phyloP scores from a whole-genome alignment of 2,113 vertebrate genomes.

The Coregonus clupeaformis region DNA sequence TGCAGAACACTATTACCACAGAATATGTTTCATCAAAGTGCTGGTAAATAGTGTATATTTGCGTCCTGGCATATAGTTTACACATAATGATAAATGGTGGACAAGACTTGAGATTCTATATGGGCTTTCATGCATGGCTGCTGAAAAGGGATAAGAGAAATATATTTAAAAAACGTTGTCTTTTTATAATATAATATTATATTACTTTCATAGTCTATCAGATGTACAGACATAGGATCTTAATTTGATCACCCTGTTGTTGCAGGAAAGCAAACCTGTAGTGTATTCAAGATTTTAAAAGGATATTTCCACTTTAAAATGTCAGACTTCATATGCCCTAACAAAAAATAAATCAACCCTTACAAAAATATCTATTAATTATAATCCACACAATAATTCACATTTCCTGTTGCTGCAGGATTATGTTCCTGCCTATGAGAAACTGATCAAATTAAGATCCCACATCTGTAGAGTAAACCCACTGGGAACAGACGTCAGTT shows the following conservation, averaged over 20 bases:
- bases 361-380: too few species aligned
- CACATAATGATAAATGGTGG: conserved; percentile 68
- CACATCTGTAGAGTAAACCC: too few species aligned
- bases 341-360: too few species aligned
- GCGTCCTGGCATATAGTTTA: conserved; percentile 61
- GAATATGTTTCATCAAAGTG: conserved; percentile 75
- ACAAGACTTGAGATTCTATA: conserved; percentile 56
- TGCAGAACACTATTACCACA: conserved; percentile 70
- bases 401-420: too few species aligned
- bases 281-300: too few species aligned
- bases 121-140: conserved; percentile 52
- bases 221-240: background rate
- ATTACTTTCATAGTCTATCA: background rate
- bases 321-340: too few species aligned
- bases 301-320: too few species aligned
- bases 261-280: background rate
- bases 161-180: conserved; percentile 31
- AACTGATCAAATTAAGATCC: too few species aligned
- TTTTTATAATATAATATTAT: conserved; percentile 33
- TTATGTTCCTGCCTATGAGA: too few species aligned
- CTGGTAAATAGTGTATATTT: conserved; percentile 67
- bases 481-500: too few species aligned
- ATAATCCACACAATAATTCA: too few species aligned
- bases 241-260: too few species aligned
- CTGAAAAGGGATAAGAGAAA: conserved; percentile 35